Conservation (phyloP, 2,113 vertebrate species). For the Oreochromis spilurus region DNA sequence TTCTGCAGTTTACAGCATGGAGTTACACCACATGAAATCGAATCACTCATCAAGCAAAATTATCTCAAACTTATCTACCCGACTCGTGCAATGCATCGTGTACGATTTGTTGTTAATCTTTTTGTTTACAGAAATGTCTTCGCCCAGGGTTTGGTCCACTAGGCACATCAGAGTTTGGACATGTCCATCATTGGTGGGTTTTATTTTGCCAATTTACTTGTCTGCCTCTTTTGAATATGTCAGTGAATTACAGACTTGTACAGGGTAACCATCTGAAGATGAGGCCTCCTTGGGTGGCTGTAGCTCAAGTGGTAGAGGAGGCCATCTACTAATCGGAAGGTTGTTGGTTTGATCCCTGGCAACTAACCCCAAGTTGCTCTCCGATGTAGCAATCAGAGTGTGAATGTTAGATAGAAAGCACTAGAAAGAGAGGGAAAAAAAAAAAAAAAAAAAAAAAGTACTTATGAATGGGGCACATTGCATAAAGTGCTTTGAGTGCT, state of each 20-base stretch:
- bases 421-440: not conserved
- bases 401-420: not conserved
- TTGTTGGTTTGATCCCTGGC: not conserved
- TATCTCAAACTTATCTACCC: not conserved
- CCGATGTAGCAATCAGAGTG: not conserved
- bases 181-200: not conserved
- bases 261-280: not conserved
- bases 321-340: not conserved
- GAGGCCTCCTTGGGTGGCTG: not conserved
- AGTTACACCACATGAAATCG: not conserved
- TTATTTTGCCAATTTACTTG: not conserved
- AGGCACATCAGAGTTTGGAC: not conserved
- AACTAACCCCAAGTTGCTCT: not conserved
- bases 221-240: not conserved
- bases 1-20: not conserved
- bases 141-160: not conserved
- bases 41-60: not conserved
- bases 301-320: not conserved
- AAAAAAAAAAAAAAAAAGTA: not conserved
- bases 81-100: not conserved
- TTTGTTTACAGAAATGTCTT: not conserved
- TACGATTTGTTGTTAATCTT: not conserved
- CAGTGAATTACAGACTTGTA: not conserved
- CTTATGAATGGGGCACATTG: not conserved
- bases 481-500: not conserved